Percentiles rank a stretch among this genome's conserved stretches.
phyloP scores from a whole-genome alignment of 2,888 invertebrate genomes.

The Chloroclystis v-ata region DNA sequence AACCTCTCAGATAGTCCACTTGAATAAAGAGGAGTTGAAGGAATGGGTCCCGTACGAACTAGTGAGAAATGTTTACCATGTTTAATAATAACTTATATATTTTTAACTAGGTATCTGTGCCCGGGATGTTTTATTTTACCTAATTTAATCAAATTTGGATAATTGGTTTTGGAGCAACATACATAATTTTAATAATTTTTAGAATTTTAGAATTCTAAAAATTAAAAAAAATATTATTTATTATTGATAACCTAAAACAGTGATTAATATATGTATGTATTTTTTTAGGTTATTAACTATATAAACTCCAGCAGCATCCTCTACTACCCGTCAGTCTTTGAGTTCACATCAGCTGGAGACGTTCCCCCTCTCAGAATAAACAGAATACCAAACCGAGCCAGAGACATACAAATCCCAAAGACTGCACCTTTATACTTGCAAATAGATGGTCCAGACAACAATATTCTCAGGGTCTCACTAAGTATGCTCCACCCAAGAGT shows the following conservation, averaged over 20 bases:
- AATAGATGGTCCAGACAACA: conserved; percentile 57
- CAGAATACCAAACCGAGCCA: conserved; percentile 36
- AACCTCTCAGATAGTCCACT: not conserved
- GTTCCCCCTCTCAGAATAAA: conserved; percentile 42
- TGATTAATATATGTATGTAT: too few relatives aligned
- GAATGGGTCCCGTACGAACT: conserved; percentile 48
- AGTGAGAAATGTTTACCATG: too few relatives aligned
- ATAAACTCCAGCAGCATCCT: conserved; percentile 35
- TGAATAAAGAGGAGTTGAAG: conserved; percentile 49
- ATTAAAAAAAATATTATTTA: too few relatives aligned
- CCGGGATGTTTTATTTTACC: too few relatives aligned
- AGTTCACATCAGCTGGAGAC: conserved; percentile 51
- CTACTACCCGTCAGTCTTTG: conserved; percentile 54
- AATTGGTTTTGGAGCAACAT: too few relatives aligned
- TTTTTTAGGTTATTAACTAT: conserved; percentile 42
- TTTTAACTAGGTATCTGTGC: too few relatives aligned
- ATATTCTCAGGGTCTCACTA: conserved; percentile 46
- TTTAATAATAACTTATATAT: too few relatives aligned
- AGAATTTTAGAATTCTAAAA: too few relatives aligned
- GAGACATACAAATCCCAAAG: conserved; percentile 53
- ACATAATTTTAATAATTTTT: too few relatives aligned
- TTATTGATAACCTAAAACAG: too few relatives aligned
- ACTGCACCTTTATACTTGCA: conserved; percentile 58
- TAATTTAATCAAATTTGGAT: too few relatives aligned
- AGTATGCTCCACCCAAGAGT: conserved; percentile 54